phyloP scores from a whole-genome alignment of 2,113 vertebrate species.

The Engraulis encrasicolus region DNA sequence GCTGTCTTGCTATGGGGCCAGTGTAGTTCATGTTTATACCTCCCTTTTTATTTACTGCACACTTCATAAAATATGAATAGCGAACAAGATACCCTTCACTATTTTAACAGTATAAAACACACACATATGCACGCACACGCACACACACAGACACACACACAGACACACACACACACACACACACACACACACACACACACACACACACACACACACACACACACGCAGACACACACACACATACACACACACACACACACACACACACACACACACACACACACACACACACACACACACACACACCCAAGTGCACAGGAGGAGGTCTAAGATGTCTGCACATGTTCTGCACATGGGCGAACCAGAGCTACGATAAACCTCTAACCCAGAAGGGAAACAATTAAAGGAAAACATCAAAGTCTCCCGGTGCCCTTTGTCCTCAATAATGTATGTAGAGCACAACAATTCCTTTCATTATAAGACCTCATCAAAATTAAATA shows the following conservation, averaged over 20 bases:
- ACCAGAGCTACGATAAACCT: background rate
- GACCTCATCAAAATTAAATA: constrained; percentile 1
- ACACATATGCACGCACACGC: background rate
- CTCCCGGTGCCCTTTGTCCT: background rate
- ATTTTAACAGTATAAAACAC: background rate
- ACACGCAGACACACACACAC: too few species aligned
- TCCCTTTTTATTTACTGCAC: background rate
- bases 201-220: too few species aligned
- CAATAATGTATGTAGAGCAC: background rate
- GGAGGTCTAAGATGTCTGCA: background rate
- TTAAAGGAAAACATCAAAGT: constrained; percentile 10
- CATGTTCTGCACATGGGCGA: constrained; percentile 9
- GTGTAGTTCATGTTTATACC: constrained; percentile 13
- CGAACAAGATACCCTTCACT: constrained; percentile 1
- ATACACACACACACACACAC: too few species aligned
- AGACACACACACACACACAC: background rate
- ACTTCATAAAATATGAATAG: constrained; percentile 21
- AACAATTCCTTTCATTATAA: background rate
- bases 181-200: too few species aligned
- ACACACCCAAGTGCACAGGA: too few species aligned
- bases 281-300: too few species aligned
- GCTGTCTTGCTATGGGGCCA: background rate
- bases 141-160: background rate
- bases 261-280: too few species aligned
- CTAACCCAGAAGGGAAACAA: constrained; percentile 2